phyloP scores from a whole-genome alignment of 2,113 vertebrate genomes.

The Struthidea cinerea region DNA sequence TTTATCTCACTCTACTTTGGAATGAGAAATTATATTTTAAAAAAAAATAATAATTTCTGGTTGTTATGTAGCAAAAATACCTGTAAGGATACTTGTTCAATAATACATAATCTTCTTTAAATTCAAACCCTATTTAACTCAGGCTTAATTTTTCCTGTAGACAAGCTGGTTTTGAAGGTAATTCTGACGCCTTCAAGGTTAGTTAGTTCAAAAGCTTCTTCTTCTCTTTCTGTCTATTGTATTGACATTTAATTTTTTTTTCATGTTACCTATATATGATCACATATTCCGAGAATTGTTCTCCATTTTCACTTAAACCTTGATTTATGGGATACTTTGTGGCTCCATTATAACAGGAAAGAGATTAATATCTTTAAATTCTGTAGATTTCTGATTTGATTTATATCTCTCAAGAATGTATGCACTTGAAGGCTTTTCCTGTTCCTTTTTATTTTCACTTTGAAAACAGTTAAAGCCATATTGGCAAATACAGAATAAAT shows the following conservation, averaged over 20 bases:
- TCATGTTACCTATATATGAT: not conserved
- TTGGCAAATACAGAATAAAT: conserved; percentile 2
- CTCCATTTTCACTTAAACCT: conserved; percentile 5
- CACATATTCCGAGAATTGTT: not conserved
- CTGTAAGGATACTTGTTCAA: not conserved
- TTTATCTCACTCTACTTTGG: not conserved
- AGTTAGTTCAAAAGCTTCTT: not conserved
- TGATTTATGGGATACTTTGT: conserved; percentile 39
- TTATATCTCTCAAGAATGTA: not conserved
- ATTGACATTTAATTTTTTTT: not conserved
- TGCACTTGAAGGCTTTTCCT: not conserved
- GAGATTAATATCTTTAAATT: conserved; percentile 35
- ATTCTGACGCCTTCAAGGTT: not conserved
- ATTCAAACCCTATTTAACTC: not conserved
- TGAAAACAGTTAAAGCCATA: not conserved
- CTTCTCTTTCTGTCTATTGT: not conserved
- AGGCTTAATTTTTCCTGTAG: not conserved
- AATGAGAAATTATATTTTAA: not conserved
- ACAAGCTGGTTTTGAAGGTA: not conserved
- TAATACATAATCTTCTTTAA: not conserved
- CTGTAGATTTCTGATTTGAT: conserved; percentile 12
- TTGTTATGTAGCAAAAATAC: not conserved
- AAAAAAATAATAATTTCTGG: no score
- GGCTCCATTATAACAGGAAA: conserved; percentile 8
- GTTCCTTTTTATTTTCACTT: not conserved